Evolutionary conservation across 2,113 vertebrate species (phyloP), one percentile per base, ranked within the genome.

Genomic region (Macquaria ambigua): DNA sequence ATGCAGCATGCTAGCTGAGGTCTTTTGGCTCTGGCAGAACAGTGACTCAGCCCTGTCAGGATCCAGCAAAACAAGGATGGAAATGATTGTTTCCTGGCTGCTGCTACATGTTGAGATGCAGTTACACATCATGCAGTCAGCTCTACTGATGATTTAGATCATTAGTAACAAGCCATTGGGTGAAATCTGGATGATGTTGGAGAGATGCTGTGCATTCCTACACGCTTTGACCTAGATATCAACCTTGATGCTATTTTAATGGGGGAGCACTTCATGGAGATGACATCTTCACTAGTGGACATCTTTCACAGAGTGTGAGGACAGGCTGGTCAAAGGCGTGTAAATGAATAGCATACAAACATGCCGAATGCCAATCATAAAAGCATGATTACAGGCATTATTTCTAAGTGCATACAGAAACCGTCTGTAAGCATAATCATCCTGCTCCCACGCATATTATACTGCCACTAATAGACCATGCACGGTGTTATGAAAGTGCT

Each of bases 401-500:
- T 37, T 10, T 28, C n/a, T 61, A 4, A 14, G 18, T n/a, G 68
- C 75, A 59, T 41, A 43, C 64, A 69, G 1, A 37, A 6, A 9
- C 41, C 31, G 0, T 8, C 2, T 43, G 9, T 9, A 1, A 34
- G 6, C 56, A 2, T 6, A 0, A 31, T 11, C 20, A 14, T n/a
- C 48, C 41, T 23, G 39, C 52, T 41, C 25, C 37, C 63, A 52
- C 43, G 56, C 53, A 21, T 21, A 53, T 61, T 4, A 14, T 20
- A 25, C 73, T 61, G 53, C 18, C 52, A 43, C 31, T 8, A 15
- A 23, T 8, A 41, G 34, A 37, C 25, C 90, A 72, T 56, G 88
- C 84, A 68, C 46, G 82, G 8, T 77, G 86, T 84, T 82, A 71
- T 85, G 61, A 74, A 85, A 77, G 79, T 83, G 85, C 75, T 72